A percentile compares a stretch with the other conserved stretches of the same genome.
Evolutionary conservation across 2,113 vertebrate species (phyloP).

Genomic region (Pelodiscus sinensis): DNA sequence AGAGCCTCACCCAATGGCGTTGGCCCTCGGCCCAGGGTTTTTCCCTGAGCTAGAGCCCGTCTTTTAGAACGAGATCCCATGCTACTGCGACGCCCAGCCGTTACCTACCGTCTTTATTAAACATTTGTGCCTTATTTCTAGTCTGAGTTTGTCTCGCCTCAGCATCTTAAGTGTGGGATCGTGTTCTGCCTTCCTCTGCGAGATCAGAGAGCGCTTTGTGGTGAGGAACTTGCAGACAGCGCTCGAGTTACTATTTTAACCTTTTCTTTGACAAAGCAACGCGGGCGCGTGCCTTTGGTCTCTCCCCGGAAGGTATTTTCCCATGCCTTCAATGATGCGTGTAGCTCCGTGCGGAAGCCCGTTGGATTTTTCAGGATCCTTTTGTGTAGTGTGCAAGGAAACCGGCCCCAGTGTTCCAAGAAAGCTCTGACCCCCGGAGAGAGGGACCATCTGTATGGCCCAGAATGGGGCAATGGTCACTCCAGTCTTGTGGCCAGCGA

Average conservation of each 20-base stretch:
- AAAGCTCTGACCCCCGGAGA: background rate
- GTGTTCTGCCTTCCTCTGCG: background rate
- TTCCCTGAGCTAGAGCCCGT: background rate
- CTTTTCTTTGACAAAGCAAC: background rate
- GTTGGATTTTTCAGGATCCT: background rate
- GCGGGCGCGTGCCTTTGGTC: background rate
- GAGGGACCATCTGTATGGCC: background rate
- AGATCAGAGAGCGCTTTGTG: background rate
- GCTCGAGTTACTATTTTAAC: background rate
- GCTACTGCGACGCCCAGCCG: background rate
- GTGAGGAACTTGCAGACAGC: background rate
- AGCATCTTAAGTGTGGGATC: background rate
- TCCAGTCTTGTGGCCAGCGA: background rate
- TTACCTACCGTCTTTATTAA: background rate
- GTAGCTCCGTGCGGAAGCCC: background rate
- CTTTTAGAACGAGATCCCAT: background rate
- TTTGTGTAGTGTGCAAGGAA: background rate
- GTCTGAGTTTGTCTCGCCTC: background rate
- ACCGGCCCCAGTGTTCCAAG: background rate
- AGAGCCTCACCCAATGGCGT: background rate
- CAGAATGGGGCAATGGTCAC: background rate
- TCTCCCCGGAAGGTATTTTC: background rate
- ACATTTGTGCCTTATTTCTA: background rate
- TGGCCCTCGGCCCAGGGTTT: background rate
- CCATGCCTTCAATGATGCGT: background rate